Evolutionary conservation across 2,113 vertebrate genomes (phyloP), one percentile per base, ranked within the genome.

Genomic region (Crotalus viridis): DNA sequence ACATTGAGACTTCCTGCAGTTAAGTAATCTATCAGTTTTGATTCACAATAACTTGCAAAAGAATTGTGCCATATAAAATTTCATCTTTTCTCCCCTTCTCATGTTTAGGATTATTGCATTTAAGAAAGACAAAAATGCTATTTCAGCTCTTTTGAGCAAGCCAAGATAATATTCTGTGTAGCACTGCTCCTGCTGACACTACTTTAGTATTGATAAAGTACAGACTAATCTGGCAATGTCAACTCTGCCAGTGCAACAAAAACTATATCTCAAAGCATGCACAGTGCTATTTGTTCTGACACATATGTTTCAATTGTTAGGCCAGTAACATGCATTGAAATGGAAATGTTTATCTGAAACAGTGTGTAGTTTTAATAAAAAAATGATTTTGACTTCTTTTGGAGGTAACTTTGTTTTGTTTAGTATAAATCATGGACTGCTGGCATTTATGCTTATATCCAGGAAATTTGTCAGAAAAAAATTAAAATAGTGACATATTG

Each of bases 341-440:
- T 46, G 10, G 88, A 95, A 96, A 94, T 96, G 95, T 96, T 96
- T 92, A 93, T 93, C 95, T 94, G 74, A 85, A 93, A 95, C 96
- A 91, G 92, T 95, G 90, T 95, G 94, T 96, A 95, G 96, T 96
- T 97, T 96, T 95, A 97, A 96, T 97, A 97, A 97, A 97, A 87
- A 94, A 94, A 95, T 96, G 94, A 95, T 94, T 96, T 95, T 96
- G 93, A 94, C 59, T 91, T 52, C 55, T 43, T 55, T 94, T 57
- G 54, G 54, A 74, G 93, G 54, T 92, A 69, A 54, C 54, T 87
- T 0, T n/a, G 10, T 61, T 93, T 85, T 91, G 87, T 92, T 94
- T 90, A 13, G 2, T 12, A 85, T 85, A 56, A 33, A 85, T 85
- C n/a, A 56, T 21, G 92, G n/a, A 22, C 13, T 55, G 10, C 21